Evolutionary conservation across 2,797 vertebrate species (phyloP).

Genomic region (Microcaecilia unicolor): DNA sequence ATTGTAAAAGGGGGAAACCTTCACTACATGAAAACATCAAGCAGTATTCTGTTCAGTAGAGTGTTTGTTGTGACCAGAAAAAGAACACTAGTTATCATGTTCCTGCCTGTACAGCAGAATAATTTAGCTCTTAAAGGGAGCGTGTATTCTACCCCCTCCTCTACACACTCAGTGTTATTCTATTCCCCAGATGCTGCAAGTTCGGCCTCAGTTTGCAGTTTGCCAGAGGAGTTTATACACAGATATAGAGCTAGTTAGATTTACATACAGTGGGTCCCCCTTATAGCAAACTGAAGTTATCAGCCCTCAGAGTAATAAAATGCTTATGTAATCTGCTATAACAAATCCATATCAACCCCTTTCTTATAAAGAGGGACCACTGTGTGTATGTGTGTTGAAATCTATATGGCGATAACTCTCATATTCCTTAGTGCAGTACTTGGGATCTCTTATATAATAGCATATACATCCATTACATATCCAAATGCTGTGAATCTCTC

Average conservation of each 20-base stretch:
- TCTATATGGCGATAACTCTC: too few species aligned
- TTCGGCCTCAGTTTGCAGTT: neutral
- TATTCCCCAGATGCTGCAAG: neutral
- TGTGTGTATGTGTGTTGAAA: too few species aligned
- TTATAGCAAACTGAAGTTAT: too few species aligned
- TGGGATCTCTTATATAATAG: neutral
- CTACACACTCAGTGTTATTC: constrained; percentile 1
- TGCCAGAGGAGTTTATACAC: too few species aligned
- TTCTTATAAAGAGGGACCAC: too few species aligned
- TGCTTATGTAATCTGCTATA: too few species aligned
- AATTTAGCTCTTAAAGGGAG: constrained; percentile 36
- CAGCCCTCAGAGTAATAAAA: too few species aligned
- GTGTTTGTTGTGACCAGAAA: constrained; percentile 44
- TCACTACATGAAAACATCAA: constrained; percentile 50
- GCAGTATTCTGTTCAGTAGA: constrained; percentile 50
- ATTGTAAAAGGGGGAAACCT: constrained; percentile 9
- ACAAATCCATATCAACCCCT: too few species aligned
- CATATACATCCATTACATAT: neutral
- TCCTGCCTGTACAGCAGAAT: constrained; percentile 38
- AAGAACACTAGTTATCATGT: constrained; percentile 51
- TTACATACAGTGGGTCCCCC: too few species aligned
- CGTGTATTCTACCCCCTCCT: constrained; percentile 6
- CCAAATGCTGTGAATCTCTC: neutral
- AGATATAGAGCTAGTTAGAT: too few species aligned
- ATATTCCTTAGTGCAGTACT: neutral